Evolutionary conservation across 2,888 invertebrate species (phyloP), one percentile per base, ranked within the genome.

Genomic region (Anthrax anthrax): DNA sequence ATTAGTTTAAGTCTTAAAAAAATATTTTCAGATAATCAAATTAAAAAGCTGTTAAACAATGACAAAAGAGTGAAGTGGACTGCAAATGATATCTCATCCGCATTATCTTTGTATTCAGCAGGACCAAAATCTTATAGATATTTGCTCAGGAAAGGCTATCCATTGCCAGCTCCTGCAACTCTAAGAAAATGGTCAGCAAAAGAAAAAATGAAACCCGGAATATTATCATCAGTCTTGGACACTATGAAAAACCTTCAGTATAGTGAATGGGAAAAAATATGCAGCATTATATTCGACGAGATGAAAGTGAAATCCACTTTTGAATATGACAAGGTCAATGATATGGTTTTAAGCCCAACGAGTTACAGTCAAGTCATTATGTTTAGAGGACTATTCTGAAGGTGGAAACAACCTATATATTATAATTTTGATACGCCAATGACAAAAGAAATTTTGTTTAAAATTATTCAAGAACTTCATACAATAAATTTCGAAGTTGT

Each of bases 391-490:
- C 36, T 52, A 2, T 29, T 19, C 1, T 38, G 42, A n/a, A 45
- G 48, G 10, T 52, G 54, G 52, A 48, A 50, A 32, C 54, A 52
- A 16, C 27, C 45, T n/a, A 18, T 53, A 29, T 52, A 47, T 39
- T 54, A 52, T 23, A 38, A 50, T 18, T 44, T 49, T 17, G 49
- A 51, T 41, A 10, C 17, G 10, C 38, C 43, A 38, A 49, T 51
- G 27, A 44, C 23, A 9, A 40, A 32, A 16, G 13, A 38, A 4
- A 19, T 46, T 18, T 41, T 45, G 16, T 23, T 5, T 12, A 4
- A 37, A 1, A 42, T 52, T 5, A 45, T 52, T n/a, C 1, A 12
- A 3, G 37, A 42, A 23, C 17, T 52, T 2, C 32, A 42, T 8
- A 38, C 16, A n/a, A 49, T 52, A 5, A 16, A 29, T 17, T 52